These are phyloP conservation scores for Dromaius novaehollandiae DNA, from an alignment of 2,113 vertebrate species.

Conservation along the genomic window DNA sequence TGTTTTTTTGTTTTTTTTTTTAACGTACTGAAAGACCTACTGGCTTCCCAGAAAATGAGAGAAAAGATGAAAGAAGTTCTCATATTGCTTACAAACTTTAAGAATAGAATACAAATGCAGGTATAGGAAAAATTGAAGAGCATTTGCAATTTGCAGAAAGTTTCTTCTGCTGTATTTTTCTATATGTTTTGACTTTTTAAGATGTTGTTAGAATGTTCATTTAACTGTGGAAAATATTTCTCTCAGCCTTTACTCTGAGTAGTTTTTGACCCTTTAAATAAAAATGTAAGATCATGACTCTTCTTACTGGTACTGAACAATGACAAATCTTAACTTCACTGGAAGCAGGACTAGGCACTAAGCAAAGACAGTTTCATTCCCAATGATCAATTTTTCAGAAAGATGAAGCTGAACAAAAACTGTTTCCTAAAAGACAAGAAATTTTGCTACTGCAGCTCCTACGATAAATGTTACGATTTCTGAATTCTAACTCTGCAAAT, in stretches of 20 bases:
- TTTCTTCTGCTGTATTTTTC: not conserved
- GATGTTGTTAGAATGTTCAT: not conserved
- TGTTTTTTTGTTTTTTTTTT: not conserved
- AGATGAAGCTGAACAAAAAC: not conserved
- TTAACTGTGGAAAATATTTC: not conserved
- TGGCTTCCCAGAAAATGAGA: not conserved
- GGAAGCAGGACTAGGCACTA: not conserved
- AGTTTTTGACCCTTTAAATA: not conserved
- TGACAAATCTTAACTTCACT: not conserved
- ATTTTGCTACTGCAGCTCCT: not conserved
- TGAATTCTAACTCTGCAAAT: not conserved
- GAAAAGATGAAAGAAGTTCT: not conserved
- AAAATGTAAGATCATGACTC: not conserved
- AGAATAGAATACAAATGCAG: not conserved
- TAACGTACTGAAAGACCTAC: not conserved
- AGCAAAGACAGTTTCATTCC: not conserved
- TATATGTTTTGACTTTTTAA: not conserved
- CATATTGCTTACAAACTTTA: not conserved
- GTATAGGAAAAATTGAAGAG: not conserved
- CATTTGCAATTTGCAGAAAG: not conserved
- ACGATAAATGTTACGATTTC: not conserved
- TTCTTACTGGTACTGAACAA: not conserved
- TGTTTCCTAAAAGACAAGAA: not conserved
- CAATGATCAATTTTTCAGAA: not conserved
- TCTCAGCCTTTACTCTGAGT: not conserved